A percentile compares a stretch with the other conserved stretches of the same genome.
Evolutionary conservation across 1,140 invertebrate species (phyloP).

Genomic region (Drosophila arizonae): DNA sequence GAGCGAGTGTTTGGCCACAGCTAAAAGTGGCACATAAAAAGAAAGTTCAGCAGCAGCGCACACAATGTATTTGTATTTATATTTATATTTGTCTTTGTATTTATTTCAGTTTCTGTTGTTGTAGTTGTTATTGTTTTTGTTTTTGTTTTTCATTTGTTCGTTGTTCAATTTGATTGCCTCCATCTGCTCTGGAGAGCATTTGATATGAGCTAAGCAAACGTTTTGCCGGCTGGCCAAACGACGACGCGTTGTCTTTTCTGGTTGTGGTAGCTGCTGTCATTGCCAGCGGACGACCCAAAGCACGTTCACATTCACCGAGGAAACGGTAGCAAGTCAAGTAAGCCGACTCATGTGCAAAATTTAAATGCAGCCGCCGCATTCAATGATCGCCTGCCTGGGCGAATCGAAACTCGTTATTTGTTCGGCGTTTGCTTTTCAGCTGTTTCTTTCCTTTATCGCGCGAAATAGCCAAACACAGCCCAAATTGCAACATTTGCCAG

Average conservation of each 20-base stretch:
- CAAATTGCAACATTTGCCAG: constrained; percentile 42
- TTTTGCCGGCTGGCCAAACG: constrained; percentile 18
- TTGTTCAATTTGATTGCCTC: constrained; percentile 3
- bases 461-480: constrained; percentile 36
- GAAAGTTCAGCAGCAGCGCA: constrained; percentile 65
- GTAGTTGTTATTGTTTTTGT: constrained; percentile 24
- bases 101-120: constrained; percentile 25
- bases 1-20: constrained; percentile 38
- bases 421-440: not conserved
- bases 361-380: constrained; percentile 31
- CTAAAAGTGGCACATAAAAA: constrained; percentile 76
- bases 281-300: constrained; percentile 19
- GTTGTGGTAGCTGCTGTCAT: not conserved
- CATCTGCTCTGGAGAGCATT: constrained; percentile 11
- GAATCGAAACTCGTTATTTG: constrained; percentile 38
- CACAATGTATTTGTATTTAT: constrained; percentile 34
- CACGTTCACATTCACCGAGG: constrained; percentile 41
- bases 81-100: constrained; percentile 25
- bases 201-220: constrained; percentile 21
- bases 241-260: not conserved
- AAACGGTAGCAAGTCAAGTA: constrained; percentile 29
- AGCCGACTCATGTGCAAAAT: constrained; percentile 23
- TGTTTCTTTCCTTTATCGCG: constrained; percentile 28
- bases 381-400: constrained; percentile 26
- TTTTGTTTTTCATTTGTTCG: constrained; percentile 25